Percentiles rank a stretch among this genome's conserved stretches.
phyloP scores from a whole-genome alignment of 2,113 vertebrate species.

The Neopipo cinnamomea region DNA sequence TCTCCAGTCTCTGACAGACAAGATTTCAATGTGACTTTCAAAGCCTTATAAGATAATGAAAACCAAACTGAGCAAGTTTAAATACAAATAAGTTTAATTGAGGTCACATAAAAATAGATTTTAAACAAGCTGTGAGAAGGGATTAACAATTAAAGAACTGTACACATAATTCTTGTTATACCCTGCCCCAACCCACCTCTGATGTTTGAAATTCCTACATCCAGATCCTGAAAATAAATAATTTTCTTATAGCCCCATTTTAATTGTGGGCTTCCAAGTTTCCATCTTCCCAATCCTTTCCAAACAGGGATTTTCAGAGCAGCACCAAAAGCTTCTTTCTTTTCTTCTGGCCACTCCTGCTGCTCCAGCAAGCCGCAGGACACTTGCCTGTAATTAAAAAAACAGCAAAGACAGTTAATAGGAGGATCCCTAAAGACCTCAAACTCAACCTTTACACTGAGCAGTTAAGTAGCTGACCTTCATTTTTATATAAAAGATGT shows the following conservation, averaged over 20 bases:
- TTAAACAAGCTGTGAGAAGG: not conserved
- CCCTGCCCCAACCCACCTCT: not conserved
- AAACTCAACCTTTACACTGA: not conserved
- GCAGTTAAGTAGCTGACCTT: not conserved
- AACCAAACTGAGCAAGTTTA: not conserved
- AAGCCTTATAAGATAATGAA: not conserved
- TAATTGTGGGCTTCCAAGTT: not conserved
- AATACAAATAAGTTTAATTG: not conserved
- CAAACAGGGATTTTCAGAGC: not conserved
- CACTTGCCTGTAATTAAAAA: not conserved
- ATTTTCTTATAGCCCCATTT: not conserved
- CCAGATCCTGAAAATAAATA: not conserved
- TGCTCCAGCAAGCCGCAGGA: not conserved
- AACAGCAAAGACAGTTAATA: not conserved
- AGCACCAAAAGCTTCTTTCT: not conserved
- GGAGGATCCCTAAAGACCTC: not conserved
- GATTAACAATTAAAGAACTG: not conserved
- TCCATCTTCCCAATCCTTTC: not conserved
- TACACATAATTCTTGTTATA: rapidly evolving
- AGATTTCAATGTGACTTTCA: rapidly evolving
- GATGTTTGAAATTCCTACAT: not conserved
- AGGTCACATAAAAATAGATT: not conserved
- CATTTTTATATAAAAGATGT: not conserved
- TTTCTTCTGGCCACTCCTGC: not conserved
- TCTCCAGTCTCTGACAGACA: not conserved